These are phyloP conservation scores for Anthophora plumipes DNA, from an alignment of 2,888 invertebrate species.

Conservation along the genomic window DNA sequence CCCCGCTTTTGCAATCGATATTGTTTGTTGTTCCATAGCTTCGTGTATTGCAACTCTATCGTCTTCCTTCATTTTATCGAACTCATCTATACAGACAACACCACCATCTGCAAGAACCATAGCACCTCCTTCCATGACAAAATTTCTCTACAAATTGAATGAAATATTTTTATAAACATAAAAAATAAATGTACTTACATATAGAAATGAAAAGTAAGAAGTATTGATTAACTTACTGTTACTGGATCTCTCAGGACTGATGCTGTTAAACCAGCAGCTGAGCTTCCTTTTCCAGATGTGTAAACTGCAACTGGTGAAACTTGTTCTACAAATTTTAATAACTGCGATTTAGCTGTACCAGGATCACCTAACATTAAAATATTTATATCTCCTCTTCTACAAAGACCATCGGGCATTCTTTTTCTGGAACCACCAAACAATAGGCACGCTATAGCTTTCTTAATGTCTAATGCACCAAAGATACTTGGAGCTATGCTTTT, in stretches of 20 bases:
- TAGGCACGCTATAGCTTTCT: constrained; percentile 97
- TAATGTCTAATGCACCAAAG: constrained; percentile 96
- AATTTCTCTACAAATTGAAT: constrained; percentile 89
- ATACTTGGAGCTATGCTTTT: constrained; percentile 98
- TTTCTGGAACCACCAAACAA: constrained; percentile 97
- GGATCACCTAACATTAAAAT: constrained; percentile 98
- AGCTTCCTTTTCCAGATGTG: constrained; percentile 99
- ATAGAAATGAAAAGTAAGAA: neutral
- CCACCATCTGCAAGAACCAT: constrained; percentile 99
- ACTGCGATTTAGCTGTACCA: constrained; percentile 99
- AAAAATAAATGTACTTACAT: constrained; percentile 60
- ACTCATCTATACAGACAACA: constrained; percentile 99
- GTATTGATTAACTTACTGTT: constrained; percentile 89
- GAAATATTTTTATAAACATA: constrained; percentile 1
- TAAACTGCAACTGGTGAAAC: constrained; percentile 98
- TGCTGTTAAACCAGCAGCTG: constrained; percentile 99
- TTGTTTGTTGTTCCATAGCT: constrained; percentile 99
- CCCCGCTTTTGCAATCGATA: constrained; percentile 99
- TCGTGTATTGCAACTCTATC: constrained; percentile 99
- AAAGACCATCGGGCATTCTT: constrained; percentile 96
- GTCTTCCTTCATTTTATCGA: constrained; percentile 99
- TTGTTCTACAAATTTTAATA: constrained; percentile 98
- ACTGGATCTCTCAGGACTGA: constrained; percentile 97
- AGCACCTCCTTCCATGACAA: constrained; percentile 99
- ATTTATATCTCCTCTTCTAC: constrained; percentile 98